These are phyloP conservation scores for Strix occidentalis DNA, from an alignment of 2,797 vertebrate genomes.

Conservation along the genomic window DNA sequence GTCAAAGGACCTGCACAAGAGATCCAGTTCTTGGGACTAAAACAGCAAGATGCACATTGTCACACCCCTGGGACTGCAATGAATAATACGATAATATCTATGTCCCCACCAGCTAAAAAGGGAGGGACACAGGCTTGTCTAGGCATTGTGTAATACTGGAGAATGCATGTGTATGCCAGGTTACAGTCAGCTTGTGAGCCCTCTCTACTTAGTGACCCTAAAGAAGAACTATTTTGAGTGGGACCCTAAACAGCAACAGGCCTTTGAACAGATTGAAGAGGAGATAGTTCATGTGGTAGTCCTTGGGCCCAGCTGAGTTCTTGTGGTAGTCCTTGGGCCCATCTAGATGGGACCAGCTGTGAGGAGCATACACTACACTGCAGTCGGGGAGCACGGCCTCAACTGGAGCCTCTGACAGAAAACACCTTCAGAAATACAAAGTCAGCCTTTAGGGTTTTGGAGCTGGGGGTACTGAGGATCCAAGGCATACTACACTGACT, in stretches of 20 bases:
- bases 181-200: not conserved
- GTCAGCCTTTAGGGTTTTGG: not conserved
- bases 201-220: not conserved
- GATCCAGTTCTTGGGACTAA: not conserved
- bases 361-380: not conserved
- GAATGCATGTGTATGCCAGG: not conserved
- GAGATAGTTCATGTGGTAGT: not conserved
- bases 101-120: not conserved
- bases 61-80: not conserved
- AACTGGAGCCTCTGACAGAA: not conserved
- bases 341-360: not conserved
- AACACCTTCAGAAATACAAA: not conserved
- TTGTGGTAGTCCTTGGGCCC: not conserved
- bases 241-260: not conserved
- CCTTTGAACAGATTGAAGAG: not conserved
- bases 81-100: not conserved
- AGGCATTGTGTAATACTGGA: not conserved
- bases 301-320: too few relatives aligned
- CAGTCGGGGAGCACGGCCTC: not conserved
- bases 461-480: not conserved
- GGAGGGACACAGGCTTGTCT: not conserved
- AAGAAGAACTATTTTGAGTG: not conserved
- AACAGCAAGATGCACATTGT: not conserved
- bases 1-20: not conserved
- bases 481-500: not conserved